A percentile compares a stretch with the other conserved stretches of the same genome.
These are phyloP conservation scores for Chalcis sispes DNA, from an alignment of 2,888 invertebrate species.

Conservation along the genomic window DNA sequence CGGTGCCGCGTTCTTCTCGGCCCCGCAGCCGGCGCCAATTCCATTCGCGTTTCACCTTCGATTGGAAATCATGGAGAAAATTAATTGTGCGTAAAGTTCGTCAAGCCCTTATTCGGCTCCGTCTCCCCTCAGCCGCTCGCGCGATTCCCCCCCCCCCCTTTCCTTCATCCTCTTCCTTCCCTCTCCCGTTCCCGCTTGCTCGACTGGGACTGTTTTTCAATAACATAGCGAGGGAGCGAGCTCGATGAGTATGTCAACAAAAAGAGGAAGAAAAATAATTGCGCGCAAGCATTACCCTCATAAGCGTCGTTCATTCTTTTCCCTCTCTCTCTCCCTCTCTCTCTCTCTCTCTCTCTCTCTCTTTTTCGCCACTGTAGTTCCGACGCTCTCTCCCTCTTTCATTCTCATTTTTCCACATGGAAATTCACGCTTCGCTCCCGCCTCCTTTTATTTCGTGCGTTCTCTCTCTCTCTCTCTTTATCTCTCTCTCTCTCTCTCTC, in stretches of 20 bases:
- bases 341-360: neutral
- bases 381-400: constrained; percentile 6
- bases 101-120: no score
- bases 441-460: neutral
- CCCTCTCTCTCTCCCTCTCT: constrained; percentile 26
- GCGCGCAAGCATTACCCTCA: constrained; percentile 44
- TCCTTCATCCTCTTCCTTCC: constrained; percentile 28
- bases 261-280: constrained; percentile 51
- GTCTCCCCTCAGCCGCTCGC: constrained; percentile 23
- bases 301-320: constrained; percentile 47
- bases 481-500: neutral
- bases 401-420: constrained; percentile 26
- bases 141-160: constrained; percentile 27
- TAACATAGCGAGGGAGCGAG: constrained; percentile 17
- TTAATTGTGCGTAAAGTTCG: constrained; percentile 75
- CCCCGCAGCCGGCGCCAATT: constrained; percentile 28
- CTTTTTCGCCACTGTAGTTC: no score
- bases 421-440: neutral
- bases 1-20: no score
- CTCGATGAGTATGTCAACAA: constrained; percentile 47
- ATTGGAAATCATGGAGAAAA: constrained; percentile 73
- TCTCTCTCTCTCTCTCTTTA: neutral
- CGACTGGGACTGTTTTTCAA: constrained; percentile 38
- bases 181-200: neutral
- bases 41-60: constrained; percentile 62